phyloP scores from a whole-genome alignment of 2,113 vertebrate species.

The Lepus europaeus region DNA sequence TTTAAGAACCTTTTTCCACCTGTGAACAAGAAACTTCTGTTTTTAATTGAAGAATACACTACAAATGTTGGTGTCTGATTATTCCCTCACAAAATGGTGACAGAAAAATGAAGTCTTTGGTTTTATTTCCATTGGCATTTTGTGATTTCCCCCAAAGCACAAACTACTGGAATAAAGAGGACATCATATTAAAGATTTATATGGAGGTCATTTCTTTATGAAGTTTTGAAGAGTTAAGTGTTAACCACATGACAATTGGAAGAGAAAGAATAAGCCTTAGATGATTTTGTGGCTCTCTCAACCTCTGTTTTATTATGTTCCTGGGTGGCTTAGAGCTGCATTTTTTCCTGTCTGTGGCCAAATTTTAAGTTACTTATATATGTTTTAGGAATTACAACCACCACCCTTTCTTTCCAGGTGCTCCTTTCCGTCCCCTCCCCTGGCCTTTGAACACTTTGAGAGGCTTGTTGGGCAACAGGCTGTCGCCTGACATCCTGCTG shows the following conservation, averaged over 20 bases:
- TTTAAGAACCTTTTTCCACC: constrained; percentile 16
- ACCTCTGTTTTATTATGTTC: constrained; percentile 7
- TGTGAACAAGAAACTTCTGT: constrained; percentile 5
- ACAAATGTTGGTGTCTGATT: constrained; percentile 54
- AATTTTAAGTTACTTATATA: constrained; percentile 32
- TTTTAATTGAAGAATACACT: constrained; percentile 36
- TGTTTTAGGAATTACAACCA: constrained; percentile 47
- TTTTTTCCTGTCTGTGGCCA: background rate
- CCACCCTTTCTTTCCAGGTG: background rate
- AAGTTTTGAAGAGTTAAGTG: constrained; percentile 57
- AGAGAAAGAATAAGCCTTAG: constrained; percentile 55
- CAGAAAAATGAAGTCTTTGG: constrained; percentile 49
- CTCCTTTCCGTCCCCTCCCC: too few species aligned
- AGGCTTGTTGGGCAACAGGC: background rate
- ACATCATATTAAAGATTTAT: constrained; percentile 54
- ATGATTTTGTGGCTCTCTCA: constrained; percentile 49
- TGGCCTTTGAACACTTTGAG: background rate
- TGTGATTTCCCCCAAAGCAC: constrained; percentile 43
- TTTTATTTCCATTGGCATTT: constrained; percentile 42
- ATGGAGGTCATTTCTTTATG: constrained; percentile 51
- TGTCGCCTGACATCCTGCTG: constrained; percentile 18
- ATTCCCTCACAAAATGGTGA: background rate
- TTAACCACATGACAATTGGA: constrained; percentile 60
- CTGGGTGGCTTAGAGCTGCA: constrained; percentile 9
- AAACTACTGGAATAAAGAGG: constrained; percentile 45